Evolutionary conservation across 2,888 invertebrate species (phyloP).

Genomic region (Sussaba pulchella): DNA sequence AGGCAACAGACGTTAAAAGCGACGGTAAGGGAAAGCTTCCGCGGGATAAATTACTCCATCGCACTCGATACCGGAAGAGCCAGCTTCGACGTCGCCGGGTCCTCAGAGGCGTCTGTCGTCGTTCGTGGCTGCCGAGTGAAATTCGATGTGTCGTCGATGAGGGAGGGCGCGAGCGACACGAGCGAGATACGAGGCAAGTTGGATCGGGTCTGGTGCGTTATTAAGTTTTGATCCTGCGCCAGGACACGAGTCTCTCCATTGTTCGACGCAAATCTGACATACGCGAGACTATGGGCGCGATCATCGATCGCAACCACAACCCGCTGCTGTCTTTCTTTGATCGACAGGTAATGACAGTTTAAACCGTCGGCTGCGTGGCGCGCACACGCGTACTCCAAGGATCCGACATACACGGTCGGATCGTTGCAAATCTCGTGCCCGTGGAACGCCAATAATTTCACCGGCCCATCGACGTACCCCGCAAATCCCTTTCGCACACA

Average conservation of each 20-base stretch:
- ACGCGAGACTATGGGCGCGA: conserved; percentile 73
- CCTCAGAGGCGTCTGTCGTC: conserved; percentile 9
- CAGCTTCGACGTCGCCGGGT: conserved; percentile 29
- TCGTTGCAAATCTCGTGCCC: conserved; percentile 72
- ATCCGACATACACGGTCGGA: conserved; percentile 72
- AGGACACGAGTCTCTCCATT: conserved; percentile 72
- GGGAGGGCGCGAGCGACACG: too few species aligned
- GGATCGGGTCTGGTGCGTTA: conserved; percentile 71
- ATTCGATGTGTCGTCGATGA: conserved; percentile 5
- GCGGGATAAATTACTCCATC: conserved; percentile 14
- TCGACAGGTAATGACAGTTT: conserved; percentile 84
- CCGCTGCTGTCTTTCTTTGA: conserved; percentile 79
- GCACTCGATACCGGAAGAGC: conserved; percentile 28
- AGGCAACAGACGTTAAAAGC: conserved; percentile 13
- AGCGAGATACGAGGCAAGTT: conserved; percentile 11
- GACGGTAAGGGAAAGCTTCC: conserved; percentile 12
- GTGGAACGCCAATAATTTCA: conserved; percentile 78
- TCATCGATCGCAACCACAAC: conserved; percentile 77
- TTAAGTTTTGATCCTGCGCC: conserved; percentile 80
- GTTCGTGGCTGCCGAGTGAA: background rate
- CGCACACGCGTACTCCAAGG: conserved; percentile 19
- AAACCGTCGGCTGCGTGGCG: conserved; percentile 74
- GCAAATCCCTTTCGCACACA: conserved; percentile 83
- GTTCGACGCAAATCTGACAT: conserved; percentile 80
- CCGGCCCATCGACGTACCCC: conserved; percentile 66